A percentile compares a stretch with the other conserved stretches of the same genome.
Evolutionary conservation across 2,797 vertebrate species (phyloP).

Genomic region (Alectoris magna): DNA sequence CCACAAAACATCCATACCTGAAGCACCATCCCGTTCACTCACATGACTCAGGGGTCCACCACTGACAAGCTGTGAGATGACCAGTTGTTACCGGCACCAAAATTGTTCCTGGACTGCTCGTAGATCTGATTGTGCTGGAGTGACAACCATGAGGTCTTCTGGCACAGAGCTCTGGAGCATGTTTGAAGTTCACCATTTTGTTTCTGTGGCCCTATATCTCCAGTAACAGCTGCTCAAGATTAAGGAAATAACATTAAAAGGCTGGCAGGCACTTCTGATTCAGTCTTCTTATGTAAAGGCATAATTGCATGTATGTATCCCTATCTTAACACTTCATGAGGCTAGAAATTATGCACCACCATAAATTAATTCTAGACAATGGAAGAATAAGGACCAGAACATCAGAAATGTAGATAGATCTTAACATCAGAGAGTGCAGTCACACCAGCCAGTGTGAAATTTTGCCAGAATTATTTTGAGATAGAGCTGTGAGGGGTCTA

Average conservation of each 20-base stretch:
- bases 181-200: neutral
- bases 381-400: neutral
- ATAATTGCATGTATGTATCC: neutral
- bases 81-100: neutral
- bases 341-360: neutral
- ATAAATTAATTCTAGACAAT: neutral
- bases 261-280: conserved; percentile 1
- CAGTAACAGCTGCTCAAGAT: conserved; percentile 33
- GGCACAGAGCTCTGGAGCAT: neutral
- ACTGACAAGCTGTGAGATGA: neutral
- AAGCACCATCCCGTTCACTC: neutral
- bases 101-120: neutral
- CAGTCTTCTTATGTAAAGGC: neutral
- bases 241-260: conserved; percentile 37
- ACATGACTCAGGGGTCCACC: neutral
- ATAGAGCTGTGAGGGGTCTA: neutral
- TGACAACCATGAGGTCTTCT: neutral
- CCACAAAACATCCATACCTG: neutral
- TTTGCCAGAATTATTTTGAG: neutral
- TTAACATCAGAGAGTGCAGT: neutral
- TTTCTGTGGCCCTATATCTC: neutral
- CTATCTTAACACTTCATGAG: neutral
- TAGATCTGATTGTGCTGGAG: neutral
- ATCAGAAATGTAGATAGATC: neutral
- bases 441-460: neutral